phyloP scores from a whole-genome alignment of 2,888 invertebrate genomes.

The Agrenia bidenticulata region DNA sequence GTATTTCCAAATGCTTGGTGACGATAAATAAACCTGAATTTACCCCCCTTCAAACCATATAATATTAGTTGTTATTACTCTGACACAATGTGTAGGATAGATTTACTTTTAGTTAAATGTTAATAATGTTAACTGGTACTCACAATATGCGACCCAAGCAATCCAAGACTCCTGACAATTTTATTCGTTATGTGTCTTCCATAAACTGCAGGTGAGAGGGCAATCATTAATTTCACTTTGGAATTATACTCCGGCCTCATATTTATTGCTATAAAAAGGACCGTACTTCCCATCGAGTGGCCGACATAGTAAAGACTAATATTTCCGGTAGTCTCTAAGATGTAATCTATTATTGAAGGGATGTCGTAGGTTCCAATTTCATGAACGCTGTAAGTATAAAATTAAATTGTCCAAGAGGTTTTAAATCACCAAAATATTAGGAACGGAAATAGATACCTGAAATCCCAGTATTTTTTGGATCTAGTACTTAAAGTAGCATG shows the following conservation, averaged over 20 bases:
- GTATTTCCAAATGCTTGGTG: background rate
- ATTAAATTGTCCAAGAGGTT: background rate
- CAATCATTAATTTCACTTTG: background rate
- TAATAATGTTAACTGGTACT: too few relatives aligned
- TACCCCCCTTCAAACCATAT: background rate
- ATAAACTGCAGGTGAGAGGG: conserved; percentile 2
- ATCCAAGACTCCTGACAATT: background rate
- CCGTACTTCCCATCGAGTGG: background rate
- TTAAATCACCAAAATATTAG: background rate
- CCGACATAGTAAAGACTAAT: conserved; percentile 9
- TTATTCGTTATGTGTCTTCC: background rate
- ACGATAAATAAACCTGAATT: background rate
- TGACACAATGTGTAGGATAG: too few relatives aligned
- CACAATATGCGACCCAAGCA: too few relatives aligned
- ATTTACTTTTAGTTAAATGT: too few relatives aligned
- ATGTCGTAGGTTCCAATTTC: conserved; percentile 11
- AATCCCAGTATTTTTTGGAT: conserved; percentile 13
- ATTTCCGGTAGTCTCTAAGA: conserved; percentile 7
- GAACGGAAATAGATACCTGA: too few relatives aligned
- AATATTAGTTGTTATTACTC: too few relatives aligned
- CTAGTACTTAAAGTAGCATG: conserved; percentile 1
- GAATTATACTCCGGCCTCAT: conserved; percentile 4
- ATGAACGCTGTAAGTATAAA: too few relatives aligned
- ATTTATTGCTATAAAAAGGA: background rate
- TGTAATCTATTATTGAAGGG: conserved; percentile 12